Percentiles rank a stretch among this genome's conserved stretches.
phyloP scores from a whole-genome alignment of 1,140 invertebrate genomes.

The Halictus rubicundus region DNA sequence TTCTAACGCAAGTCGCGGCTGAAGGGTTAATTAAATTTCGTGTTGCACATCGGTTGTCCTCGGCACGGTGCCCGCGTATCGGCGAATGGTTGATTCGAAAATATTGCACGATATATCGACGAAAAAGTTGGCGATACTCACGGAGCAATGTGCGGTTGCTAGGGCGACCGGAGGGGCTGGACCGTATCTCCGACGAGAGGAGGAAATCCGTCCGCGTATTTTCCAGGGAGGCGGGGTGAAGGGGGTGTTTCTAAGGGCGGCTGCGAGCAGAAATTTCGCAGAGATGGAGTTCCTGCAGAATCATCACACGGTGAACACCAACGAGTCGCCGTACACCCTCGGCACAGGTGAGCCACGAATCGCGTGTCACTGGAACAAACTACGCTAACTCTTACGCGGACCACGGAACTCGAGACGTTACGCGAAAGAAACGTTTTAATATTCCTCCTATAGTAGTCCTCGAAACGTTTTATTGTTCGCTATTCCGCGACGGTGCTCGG shows the following conservation, averaged over 20 bases:
- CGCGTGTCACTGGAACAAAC: not conserved
- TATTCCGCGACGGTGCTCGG: no score
- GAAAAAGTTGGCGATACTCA: conserved; percentile 41
- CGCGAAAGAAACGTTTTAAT: no score
- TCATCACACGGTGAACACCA: conserved; percentile 79
- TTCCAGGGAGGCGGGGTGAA: conserved; percentile 60
- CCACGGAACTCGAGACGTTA: no score
- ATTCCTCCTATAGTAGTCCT: no score
- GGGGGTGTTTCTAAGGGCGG: conserved; percentile 75
- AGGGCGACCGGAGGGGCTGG: conserved; percentile 79
- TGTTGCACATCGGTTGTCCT: no score
- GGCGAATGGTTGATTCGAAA: not conserved
- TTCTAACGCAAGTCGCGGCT: no score
- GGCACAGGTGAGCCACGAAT: conserved; percentile 72
- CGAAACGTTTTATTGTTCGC: no score
- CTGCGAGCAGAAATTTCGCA: conserved; percentile 74
- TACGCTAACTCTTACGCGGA: conserved; percentile 43
- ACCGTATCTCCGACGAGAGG: conserved; percentile 74
- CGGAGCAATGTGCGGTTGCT: conserved; percentile 71
- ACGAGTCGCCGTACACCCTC: conserved; percentile 78
- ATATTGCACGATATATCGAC: conserved; percentile 27
- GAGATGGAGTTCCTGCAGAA: conserved; percentile 81
- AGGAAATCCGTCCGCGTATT: conserved; percentile 50
- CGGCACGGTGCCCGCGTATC: not conserved
- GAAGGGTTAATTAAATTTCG: no score